phyloP scores from a whole-genome alignment of 2,113 vertebrate species.

The Tapirus terrestris region DNA sequence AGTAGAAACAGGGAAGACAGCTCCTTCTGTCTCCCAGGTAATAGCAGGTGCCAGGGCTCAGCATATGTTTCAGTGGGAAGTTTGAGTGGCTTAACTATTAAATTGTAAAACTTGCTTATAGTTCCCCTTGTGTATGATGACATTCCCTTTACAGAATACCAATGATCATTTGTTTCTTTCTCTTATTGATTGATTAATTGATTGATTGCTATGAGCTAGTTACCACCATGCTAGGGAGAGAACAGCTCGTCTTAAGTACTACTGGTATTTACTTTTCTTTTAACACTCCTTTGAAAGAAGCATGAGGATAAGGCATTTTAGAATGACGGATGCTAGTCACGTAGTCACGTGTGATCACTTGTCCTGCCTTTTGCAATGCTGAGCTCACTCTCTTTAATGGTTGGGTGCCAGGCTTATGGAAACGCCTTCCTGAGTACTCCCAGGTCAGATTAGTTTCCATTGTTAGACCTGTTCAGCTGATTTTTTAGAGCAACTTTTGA shows the following conservation, averaged over 20 bases:
- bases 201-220: not conserved
- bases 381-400: not conserved
- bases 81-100: not conserved
- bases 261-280: conserved; percentile 18
- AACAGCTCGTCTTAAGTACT: not conserved
- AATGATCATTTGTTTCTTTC: not conserved
- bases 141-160: not conserved
- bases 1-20: not conserved
- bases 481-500: conserved; percentile 10
- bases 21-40: not conserved
- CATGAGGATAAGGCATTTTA: not conserved
- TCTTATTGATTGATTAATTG: not conserved
- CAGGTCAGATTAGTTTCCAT: not conserved
- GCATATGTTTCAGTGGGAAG: not conserved
- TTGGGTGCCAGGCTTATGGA: not conserved
- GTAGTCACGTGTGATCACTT: not conserved
- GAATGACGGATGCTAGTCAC: not conserved
- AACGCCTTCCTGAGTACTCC: not conserved
- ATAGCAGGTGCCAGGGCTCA: not conserved
- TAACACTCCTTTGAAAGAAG: not conserved
- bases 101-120: not conserved
- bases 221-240: not conserved
- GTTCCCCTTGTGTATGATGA: not conserved
- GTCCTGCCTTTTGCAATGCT: not conserved
- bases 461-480: not conserved